phyloP scores from a whole-genome alignment of 2,888 invertebrate genomes.

The Noctua pronuba region DNA sequence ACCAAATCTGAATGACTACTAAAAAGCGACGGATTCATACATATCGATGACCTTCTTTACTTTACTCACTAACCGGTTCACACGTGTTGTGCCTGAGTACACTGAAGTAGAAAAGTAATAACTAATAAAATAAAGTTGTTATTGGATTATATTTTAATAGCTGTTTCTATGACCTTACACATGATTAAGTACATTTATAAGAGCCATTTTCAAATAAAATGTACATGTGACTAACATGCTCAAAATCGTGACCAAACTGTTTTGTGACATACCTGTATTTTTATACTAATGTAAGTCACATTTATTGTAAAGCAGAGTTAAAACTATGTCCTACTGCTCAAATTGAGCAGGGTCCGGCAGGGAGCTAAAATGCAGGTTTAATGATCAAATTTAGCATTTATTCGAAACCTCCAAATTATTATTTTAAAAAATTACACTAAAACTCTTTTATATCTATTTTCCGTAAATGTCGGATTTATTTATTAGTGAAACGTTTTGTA shows the following conservation, averaged over 20 bases:
- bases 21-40: background rate
- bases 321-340: conserved; percentile 3
- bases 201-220: too few species aligned
- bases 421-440: conserved; percentile 3
- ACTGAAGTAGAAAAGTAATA: too few species aligned
- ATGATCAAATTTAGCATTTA: conserved; percentile 3
- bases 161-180: conserved; percentile 6
- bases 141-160: conserved; percentile 3
- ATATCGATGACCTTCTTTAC: background rate
- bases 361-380: conserved; percentile 3
- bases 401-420: conserved; percentile 3
- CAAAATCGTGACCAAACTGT: too few species aligned
- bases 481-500: conserved; percentile 8
- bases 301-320: conserved; percentile 12
- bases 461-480: conserved; percentile 12
- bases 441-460: conserved; percentile 3
- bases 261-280: too few species aligned
- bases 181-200: too few species aligned
- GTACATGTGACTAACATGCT: too few species aligned
- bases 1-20: background rate
- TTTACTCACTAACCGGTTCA: too few species aligned
- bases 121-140: background rate
- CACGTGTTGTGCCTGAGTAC: too few species aligned
- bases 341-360: conserved; percentile 3
- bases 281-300: background rate